A percentile compares a stretch with the other conserved stretches of the same genome.
Conservation (phyloP, 2,797 vertebrate species). For the Peromyscus attwateri region DNA sequence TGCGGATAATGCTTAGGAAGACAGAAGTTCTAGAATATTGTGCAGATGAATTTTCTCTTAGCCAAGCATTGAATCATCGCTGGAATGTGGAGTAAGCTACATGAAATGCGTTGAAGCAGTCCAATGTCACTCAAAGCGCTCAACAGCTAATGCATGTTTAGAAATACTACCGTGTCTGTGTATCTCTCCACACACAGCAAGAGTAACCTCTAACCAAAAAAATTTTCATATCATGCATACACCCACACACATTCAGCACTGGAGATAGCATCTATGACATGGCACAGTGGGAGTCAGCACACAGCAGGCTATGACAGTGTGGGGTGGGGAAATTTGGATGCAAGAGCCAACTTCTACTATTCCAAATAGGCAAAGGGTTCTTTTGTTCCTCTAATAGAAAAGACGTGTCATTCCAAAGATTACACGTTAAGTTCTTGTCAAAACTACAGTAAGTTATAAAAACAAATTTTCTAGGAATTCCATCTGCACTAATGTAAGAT, state of each 20-base stretch:
- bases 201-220: not conserved
- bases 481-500: not conserved
- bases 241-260: conserved; percentile 36
- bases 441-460: not conserved
- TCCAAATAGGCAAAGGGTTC: not conserved
- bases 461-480: conserved; percentile 8
- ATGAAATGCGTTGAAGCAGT: conserved; percentile 71
- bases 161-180: conserved; percentile 4
- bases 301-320: conserved; percentile 73
- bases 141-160: not conserved
- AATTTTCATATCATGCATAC: conserved; percentile 55
- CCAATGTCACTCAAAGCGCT: conserved; percentile 18
- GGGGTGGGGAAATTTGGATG: conserved; percentile 75
- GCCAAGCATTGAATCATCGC: not conserved
- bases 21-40: not conserved
- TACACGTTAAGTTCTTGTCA: not conserved
- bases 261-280: conserved; percentile 13
- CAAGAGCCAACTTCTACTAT: conserved; percentile 29
- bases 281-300: not conserved
- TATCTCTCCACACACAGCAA: not conserved
- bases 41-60: conserved; percentile 16
- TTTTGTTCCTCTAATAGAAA: not conserved
- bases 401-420: not conserved
- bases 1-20: conserved; percentile 33
- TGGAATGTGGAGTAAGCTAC: conserved; percentile 38